These are phyloP conservation scores for Scaptomyza parva DNA, from an alignment of 2,888 invertebrate genomes.

Conservation along the genomic window DNA sequence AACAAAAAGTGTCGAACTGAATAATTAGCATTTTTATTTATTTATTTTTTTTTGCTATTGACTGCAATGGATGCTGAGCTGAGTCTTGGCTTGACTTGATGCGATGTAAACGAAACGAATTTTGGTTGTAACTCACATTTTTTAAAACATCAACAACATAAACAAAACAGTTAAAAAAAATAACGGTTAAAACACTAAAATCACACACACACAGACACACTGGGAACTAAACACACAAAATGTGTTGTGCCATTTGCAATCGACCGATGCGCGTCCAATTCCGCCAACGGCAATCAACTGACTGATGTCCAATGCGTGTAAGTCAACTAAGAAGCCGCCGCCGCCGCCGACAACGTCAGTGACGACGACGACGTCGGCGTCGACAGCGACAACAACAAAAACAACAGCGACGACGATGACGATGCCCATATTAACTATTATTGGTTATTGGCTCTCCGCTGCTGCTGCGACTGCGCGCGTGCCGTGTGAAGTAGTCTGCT, in stretches of 20 bases:
- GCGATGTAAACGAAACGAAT: background rate
- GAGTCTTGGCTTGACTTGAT: background rate
- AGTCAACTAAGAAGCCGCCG: conserved; percentile 46
- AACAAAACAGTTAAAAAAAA: conserved; percentile 19
- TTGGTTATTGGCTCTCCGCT: conserved; percentile 22
- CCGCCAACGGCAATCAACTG: conserved; percentile 75
- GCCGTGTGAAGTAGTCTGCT: conserved; percentile 34
- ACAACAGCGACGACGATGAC: conserved; percentile 4
- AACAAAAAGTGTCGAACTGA: conserved; percentile 6
- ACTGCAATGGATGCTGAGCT: background rate
- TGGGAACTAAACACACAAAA: background rate
- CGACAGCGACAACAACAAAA: conserved; percentile 21
- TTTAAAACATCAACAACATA: conserved; percentile 52
- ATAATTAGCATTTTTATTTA: background rate
- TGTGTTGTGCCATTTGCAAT: conserved; percentile 7
- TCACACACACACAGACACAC: too few relatives aligned
- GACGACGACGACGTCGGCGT: conserved; percentile 1
- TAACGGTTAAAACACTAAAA: background rate
- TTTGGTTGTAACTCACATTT: conserved; percentile 56
- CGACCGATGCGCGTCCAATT: conserved; percentile 65
- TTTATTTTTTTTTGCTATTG: background rate
- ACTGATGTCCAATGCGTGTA: conserved; percentile 65
- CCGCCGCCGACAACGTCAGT: background rate
- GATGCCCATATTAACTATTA: conserved; percentile 4
- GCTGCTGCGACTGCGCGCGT: conserved; percentile 60